A percentile compares a stretch with the other conserved stretches of the same genome.
Conservation (phyloP, 92 coral and sea anemone genomes). For the Heliopora coerulea region DNA sequence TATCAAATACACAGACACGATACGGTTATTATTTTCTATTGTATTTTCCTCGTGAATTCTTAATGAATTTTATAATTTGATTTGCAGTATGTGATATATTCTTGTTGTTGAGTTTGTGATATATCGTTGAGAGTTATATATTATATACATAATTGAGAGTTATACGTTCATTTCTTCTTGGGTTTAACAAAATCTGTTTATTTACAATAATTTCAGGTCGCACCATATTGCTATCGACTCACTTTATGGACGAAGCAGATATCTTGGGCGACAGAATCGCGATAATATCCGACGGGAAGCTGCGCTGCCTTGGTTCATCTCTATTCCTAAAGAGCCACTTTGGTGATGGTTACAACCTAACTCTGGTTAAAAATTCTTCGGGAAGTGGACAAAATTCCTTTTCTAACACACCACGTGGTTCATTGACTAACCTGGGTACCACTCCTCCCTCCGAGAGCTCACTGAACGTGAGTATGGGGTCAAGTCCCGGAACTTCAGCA, state of each 20-base stretch:
- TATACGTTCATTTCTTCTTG: no score
- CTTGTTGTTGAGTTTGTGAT: no score
- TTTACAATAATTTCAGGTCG: constrained; percentile 57
- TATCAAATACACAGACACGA: no score
- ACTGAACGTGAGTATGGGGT: constrained; percentile 24
- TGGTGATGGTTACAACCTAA: constrained; percentile 94
- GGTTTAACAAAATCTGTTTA: no score
- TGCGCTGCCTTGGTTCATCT: constrained; percentile 96
- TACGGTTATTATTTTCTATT: no score
- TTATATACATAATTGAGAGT: no score
- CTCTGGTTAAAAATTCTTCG: constrained; percentile 80
- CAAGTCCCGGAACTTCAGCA: constrained; percentile 33
- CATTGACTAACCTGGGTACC: constrained; percentile 6
- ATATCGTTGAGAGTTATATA: no score
- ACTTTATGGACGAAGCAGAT: constrained; percentile 99
- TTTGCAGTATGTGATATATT: no score
- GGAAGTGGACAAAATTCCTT: constrained; percentile 51
- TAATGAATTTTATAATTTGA: no score
- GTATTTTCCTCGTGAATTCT: no score
- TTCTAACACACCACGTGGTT: constrained; percentile 27
- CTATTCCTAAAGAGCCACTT: constrained; percentile 88
- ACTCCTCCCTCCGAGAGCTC: constrained; percentile 20
- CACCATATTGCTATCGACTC: constrained; percentile 93
- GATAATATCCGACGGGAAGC: constrained; percentile 89
- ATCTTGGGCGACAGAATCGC: constrained; percentile 97